A percentile compares a stretch with the other conserved stretches of the same genome.
phyloP scores from a whole-genome alignment of 2,797 vertebrate genomes.

The Neosilurus mollespiculum region DNA sequence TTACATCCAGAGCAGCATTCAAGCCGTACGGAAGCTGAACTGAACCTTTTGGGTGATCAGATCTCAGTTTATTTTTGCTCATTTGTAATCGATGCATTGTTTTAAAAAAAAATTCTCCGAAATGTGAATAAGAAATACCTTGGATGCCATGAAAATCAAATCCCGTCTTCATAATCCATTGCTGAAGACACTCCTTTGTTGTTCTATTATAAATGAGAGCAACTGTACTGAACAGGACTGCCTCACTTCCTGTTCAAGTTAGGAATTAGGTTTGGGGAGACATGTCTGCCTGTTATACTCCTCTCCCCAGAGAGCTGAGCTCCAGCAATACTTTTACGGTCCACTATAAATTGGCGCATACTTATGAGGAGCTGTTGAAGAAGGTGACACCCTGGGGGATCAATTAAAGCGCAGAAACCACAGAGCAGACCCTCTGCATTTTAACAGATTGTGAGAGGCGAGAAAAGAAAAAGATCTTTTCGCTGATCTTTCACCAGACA shows the following conservation, averaged over 20 bases:
- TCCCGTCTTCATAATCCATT: neutral
- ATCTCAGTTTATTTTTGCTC: neutral
- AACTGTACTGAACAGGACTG: neutral
- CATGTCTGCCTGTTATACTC: neutral
- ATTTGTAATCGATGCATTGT: neutral
- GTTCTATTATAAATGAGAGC: neutral
- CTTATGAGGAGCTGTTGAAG: conserved; percentile 48
- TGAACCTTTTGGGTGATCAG: neutral
- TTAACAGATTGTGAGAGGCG: conserved; percentile 19
- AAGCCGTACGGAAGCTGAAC: neutral
- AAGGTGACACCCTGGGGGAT: conserved; percentile 44
- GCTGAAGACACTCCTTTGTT: neutral
- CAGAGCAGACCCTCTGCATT: conserved; percentile 34
- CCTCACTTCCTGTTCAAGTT: neutral
- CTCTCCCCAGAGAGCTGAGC: conserved; percentile 11
- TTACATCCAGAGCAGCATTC: neutral
- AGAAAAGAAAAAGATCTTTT: neutral
- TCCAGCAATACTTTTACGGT: conserved; percentile 6
- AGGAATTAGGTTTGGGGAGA: neutral
- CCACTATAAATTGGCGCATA: conserved; percentile 41
- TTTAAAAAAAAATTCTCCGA: neutral
- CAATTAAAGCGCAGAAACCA: conserved; percentile 48
- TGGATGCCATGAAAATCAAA: neutral
- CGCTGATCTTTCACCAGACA: neutral
- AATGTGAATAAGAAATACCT: neutral